Evolutionary conservation across 2,797 vertebrate genomes (phyloP), one percentile per base, ranked within the genome.

Genomic region (Bovichtus diacanthus): DNA sequence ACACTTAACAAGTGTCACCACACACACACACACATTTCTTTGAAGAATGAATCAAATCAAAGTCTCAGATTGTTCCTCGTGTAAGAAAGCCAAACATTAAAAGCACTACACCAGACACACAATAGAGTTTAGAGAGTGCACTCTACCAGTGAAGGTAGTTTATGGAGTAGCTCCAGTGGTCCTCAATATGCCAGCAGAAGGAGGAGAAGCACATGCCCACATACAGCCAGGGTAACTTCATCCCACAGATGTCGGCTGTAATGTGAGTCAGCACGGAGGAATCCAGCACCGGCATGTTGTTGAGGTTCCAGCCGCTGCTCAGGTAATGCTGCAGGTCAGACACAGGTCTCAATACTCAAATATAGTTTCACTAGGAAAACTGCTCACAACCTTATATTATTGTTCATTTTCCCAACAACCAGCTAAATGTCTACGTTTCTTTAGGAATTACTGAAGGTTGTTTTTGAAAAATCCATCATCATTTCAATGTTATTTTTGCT

Each of bases 121-220:
- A 54, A 58, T 2, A 62, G 15, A 63, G 41, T 54, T 62, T 27
- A 59, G 7, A 60, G 12, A 74, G 46, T 47, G 51, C 19, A 60
- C 50, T 29, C 15, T 94, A 99, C 98, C 98, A 99, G 87, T 99
- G 98, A 79, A 99, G 94, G 84, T 99, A 99, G 90, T 99, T 99
- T 78, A 99, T 97, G 0, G 98, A 99, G 87, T 99, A 99, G 93
- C 98, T 99, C 98, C 98, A 99, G 77, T 99, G 98, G 92, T 99
- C 98, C 83, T 99, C 98, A 68, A 99, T 99, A 68, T 99, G 98
- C 98, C 98, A 99, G 78, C 98, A 99, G 92, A 99, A 99, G 49
- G 98, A 98, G 46, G 98, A 99, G 92, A 99, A 99, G 92, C 98
- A 99, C 98, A 99, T 99, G 82, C 98, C 98, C 77, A 99, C 98